A percentile compares a stretch with the other conserved stretches of the same genome.
phyloP scores from a whole-genome alignment of 92 coral and sea anemone genomes.

The Porites divaricata region DNA sequence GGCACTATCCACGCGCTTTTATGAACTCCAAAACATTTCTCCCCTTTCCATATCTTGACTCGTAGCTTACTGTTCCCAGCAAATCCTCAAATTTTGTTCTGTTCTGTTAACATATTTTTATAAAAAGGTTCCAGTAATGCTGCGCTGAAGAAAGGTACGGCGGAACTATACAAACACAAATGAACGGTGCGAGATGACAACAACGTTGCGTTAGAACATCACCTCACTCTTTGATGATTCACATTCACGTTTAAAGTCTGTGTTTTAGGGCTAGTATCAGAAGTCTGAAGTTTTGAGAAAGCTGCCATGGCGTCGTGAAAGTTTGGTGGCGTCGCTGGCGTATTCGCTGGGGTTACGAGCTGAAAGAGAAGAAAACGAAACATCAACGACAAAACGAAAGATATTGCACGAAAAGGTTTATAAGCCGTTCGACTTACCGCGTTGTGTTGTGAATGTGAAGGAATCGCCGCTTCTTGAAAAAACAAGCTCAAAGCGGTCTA shows the following conservation, averaged over 20 bases:
- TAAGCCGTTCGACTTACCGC: slow-evolving; percentile 76
- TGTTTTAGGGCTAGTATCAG: slow-evolving; percentile 82
- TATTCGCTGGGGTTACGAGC: slow-evolving; percentile 99
- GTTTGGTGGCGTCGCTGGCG: slow-evolving; percentile 99
- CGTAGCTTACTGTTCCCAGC: slow-evolving; percentile 34
- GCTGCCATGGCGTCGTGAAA: slow-evolving; percentile 97
- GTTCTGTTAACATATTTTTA: slow-evolving; percentile 39
- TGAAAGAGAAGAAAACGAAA: slow-evolving; percentile 50
- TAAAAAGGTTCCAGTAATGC: slow-evolving; percentile 52
- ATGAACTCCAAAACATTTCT: background rate
- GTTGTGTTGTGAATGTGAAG: slow-evolving; percentile 93
- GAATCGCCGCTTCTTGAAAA: slow-evolving; percentile 99
- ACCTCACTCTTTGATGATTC: slow-evolving; percentile 87
- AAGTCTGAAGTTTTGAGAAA: slow-evolving; percentile 92
- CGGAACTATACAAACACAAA: slow-evolving; percentile 49
- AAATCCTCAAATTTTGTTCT: slow-evolving; percentile 37
- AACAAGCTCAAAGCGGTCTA: slow-evolving; percentile 98
- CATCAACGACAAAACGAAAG: slow-evolving; percentile 56
- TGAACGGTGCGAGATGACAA: slow-evolving; percentile 48
- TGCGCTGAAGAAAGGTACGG: slow-evolving; percentile 55
- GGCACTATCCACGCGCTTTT: slow-evolving; percentile 22
- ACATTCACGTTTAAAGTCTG: slow-evolving; percentile 72
- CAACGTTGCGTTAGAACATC: slow-evolving; percentile 61
- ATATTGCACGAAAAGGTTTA: slow-evolving; percentile 32
- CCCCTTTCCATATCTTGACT: slow-evolving; percentile 45